These are phyloP conservation scores for Rissa tridactyla DNA, from an alignment of 2,113 vertebrate species.

Conservation along the genomic window DNA sequence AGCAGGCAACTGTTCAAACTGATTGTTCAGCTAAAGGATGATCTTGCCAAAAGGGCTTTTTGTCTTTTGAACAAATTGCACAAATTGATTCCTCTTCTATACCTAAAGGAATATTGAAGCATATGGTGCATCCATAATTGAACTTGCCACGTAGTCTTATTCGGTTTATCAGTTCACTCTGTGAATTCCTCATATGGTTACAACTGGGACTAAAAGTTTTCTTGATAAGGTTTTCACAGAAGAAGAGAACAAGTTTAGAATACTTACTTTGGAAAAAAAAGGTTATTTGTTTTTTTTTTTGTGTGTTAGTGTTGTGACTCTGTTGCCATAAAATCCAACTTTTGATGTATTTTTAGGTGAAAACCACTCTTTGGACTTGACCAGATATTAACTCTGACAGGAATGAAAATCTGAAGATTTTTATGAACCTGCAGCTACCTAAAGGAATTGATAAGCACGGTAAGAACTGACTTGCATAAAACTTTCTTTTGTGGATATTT, in stretches of 20 bases:
- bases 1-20: not conserved
- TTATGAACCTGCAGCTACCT: not conserved
- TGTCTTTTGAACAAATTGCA: not conserved
- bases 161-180: slow-evolving; percentile 12
- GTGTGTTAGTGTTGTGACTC: not conserved
- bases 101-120: slow-evolving; percentile 30
- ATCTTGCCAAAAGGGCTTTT: not conserved
- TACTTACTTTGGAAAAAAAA: not conserved
- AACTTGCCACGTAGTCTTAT: not conserved
- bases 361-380: not conserved
- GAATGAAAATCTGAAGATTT: slow-evolving; percentile 31
- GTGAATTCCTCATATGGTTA: slow-evolving; percentile 29
- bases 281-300: not conserved
- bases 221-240: not conserved
- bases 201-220: slow-evolving; percentile 10
- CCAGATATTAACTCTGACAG: not conserved
- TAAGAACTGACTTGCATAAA: slow-evolving; percentile 6
- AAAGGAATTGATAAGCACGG: not conserved
- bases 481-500: not conserved
- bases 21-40: not conserved
- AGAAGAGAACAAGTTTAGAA: not conserved
- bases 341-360: slow-evolving; percentile 21
- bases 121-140: slow-evolving; percentile 20
- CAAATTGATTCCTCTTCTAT: not conserved
- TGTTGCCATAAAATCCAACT: not conserved